Evolutionary conservation across 1,140 invertebrate species (phyloP).

Genomic region (Orius laevigatus): DNA sequence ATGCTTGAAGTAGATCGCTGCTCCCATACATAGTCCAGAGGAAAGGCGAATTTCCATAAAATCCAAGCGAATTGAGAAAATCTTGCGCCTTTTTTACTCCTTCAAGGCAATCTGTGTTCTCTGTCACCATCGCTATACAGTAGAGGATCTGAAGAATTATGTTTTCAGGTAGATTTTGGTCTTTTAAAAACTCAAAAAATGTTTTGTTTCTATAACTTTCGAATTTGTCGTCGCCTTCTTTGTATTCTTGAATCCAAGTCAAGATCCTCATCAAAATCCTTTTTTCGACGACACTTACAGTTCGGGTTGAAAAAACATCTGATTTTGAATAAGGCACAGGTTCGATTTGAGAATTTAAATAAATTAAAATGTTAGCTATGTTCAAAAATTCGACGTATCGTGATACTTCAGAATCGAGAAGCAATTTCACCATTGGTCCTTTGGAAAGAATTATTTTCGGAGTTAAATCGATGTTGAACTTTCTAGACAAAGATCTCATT

Average conservation of each 20-base stretch:
- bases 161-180: constrained; percentile 67
- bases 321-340: constrained; percentile 83
- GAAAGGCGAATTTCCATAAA: constrained; percentile 92
- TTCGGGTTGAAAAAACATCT: constrained; percentile 86
- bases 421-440: constrained; percentile 75
- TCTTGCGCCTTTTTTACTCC: constrained; percentile 68
- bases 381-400: constrained; percentile 90
- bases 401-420: constrained; percentile 90
- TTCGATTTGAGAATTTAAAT: constrained; percentile 46
- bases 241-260: constrained; percentile 62
- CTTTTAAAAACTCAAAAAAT: constrained; percentile 69
- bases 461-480: constrained; percentile 84
- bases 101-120: constrained; percentile 52
- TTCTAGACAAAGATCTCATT: constrained; percentile 55
- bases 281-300: constrained; percentile 81
- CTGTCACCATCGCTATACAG: constrained; percentile 74
- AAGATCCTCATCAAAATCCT: constrained; percentile 90
- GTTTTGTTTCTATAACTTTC: constrained; percentile 63
- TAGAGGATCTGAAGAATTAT: constrained; percentile 83
- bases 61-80: constrained; percentile 70
- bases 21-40: constrained; percentile 92
- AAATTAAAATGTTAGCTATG: constrained; percentile 74
- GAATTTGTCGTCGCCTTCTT: constrained; percentile 56
- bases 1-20: constrained; percentile 89
- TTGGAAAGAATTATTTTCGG: constrained; percentile 73